A percentile compares a stretch with the other conserved stretches of the same genome.
phyloP scores from a whole-genome alignment of 1,140 invertebrate genomes.

The Diorhabda carinulata region DNA sequence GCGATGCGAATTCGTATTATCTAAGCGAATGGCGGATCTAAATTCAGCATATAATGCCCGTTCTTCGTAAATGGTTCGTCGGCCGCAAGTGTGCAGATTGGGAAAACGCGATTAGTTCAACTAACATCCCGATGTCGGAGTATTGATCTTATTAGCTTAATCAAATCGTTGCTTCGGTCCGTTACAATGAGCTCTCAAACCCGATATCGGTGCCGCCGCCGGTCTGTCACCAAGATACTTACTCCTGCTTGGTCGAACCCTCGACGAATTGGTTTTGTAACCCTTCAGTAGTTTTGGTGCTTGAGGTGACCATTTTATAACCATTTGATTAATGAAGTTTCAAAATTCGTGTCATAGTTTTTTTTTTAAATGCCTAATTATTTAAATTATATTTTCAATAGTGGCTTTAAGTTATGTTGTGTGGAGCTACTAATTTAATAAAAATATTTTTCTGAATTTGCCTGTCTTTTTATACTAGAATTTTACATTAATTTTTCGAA shows the following conservation, averaged over 20 bases:
- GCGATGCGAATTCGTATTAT: no score
- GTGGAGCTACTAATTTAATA: no score
- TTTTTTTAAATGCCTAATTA: no score
- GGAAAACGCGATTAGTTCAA: conserved; percentile 19
- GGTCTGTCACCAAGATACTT: conserved; percentile 14
- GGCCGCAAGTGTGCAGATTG: conserved; percentile 18
- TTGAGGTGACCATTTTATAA: neutral
- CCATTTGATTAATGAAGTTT: no score
- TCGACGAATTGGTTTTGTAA: neutral
- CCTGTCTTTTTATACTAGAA: no score
- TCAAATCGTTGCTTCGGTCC: conserved; percentile 17
- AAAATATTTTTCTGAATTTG: no score
- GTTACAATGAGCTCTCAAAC: conserved; percentile 11
- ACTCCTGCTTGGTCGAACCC: neutral
- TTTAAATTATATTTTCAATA: no score
- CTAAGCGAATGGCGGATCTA: neutral
- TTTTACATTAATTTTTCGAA: no score
- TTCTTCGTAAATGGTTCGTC: neutral
- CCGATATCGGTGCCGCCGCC: conserved; percentile 8
- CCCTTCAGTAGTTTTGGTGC: neutral
- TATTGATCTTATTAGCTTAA: conserved; percentile 21
- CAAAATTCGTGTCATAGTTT: no score
- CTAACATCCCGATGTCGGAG: conserved; percentile 18
- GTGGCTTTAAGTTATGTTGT: no score
- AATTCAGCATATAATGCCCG: neutral